A percentile compares a stretch with the other conserved stretches of the same genome.
These are phyloP conservation scores for Liasis olivaceus DNA, from an alignment of 2,797 vertebrate species.

Conservation along the genomic window DNA sequence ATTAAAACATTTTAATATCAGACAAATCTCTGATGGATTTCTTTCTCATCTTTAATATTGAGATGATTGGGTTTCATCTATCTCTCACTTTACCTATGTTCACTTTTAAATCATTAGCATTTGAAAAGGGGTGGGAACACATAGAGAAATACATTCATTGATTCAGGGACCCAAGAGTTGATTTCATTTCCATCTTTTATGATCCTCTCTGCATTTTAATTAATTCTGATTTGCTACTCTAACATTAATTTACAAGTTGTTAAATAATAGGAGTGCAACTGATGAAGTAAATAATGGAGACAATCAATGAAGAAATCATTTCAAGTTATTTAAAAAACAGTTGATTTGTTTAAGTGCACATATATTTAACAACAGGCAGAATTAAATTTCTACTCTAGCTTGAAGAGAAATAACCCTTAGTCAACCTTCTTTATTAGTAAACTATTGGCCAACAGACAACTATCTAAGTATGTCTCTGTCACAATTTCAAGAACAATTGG, in stretches of 20 bases:
- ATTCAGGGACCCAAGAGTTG: neutral
- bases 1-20: neutral
- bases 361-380: neutral
- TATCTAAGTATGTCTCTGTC: neutral
- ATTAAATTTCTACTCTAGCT: constrained; percentile 8
- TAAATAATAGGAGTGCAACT: constrained; percentile 34
- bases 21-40: neutral
- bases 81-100: neutral
- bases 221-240: constrained; percentile 1
- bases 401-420: neutral
- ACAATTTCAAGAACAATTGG: neutral
- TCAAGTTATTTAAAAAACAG: neutral
- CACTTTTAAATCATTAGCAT: neutral
- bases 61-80: neutral
- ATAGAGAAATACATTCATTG: neutral
- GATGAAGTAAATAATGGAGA: constrained; percentile 17
- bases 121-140: neutral
- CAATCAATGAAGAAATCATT: constrained; percentile 1
- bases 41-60: neutral
- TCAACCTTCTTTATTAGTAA: neutral
- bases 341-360: neutral
- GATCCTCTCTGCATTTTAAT: constrained; percentile 33
- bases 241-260: constrained; percentile 27
- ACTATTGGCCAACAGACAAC: neutral
- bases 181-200: neutral